Evolutionary conservation across 2,888 invertebrate genomes (phyloP), one percentile per base, ranked within the genome.

Genomic region (Sphaerolaimus hirsutus): DNA sequence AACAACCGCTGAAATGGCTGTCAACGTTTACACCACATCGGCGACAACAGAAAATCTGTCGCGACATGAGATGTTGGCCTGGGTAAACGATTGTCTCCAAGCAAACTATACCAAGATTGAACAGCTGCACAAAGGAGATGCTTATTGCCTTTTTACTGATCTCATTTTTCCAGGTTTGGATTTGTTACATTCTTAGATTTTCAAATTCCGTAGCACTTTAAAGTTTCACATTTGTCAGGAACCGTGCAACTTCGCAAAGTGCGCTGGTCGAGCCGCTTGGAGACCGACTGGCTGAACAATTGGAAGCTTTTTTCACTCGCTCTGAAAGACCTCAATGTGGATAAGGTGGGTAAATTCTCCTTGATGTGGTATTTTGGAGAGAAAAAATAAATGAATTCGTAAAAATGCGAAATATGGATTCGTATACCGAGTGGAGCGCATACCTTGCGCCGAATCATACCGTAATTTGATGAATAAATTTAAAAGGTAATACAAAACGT

Each of bases 111-210:
- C 76, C 42, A 99, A 99, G 74, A 89, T 99, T 56, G 97, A 99
- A 69, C 91, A 99, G 67, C 70, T 99, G 51, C 87, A 89, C 66
- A 82, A 89, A 55, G 97, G 93, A 62, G 89, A 93, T 52, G 91
- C 89, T 17, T 99, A 99, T 66, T 93, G 93, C 65, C 93, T 93
- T 67, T 87, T 97, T 63, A 93, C 97, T 84, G 91, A 97, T 66
- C 86, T 91, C 82, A 73, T 97, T 45, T 97, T 97, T 68, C 81
- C 84, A 51, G 73, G 74, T 71, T 61, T 57, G 59, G n/a, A n/a
- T n/a, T n/a, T n/a, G n/a, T n/a, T n/a, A n/a, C n/a, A n/a, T n/a
- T n/a, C n/a, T n/a, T n/a, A n/a, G n/a, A n/a, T n/a, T n/a, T n/a
- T n/a, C n/a, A n/a, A n/a, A n/a, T n/a, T n/a, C n/a, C n/a, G n/a